phyloP scores from a whole-genome alignment of 1,140 invertebrate species.

The Oreohelix idahoensis region DNA sequence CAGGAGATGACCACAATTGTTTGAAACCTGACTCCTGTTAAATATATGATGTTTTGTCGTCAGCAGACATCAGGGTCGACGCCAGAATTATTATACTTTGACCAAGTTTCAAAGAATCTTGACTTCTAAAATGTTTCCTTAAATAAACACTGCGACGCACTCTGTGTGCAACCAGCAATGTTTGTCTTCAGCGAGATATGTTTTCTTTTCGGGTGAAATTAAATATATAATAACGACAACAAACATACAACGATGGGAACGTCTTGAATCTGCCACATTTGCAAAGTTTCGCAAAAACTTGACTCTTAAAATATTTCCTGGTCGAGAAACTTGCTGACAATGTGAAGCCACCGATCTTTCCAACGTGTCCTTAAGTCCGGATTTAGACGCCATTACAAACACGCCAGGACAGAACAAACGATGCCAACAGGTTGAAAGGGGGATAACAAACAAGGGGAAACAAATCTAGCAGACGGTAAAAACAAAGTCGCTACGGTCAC shows the following conservation, averaged over 20 bases:
- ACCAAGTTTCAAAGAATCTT: background rate
- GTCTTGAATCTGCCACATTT: background rate
- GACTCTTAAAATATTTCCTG: background rate
- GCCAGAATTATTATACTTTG: too few species aligned
- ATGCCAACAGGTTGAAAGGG: background rate
- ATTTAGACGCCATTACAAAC: constrained; percentile 20
- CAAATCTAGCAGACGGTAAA: background rate
- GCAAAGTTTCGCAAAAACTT: background rate
- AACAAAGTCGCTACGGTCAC: background rate
- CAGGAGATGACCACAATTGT: too few species aligned
- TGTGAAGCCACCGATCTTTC: background rate
- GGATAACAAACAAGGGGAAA: background rate
- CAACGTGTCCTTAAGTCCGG: background rate
- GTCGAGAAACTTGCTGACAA: background rate
- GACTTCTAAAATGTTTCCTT: background rate
- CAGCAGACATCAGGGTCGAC: too few species aligned
- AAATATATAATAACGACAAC: constrained; percentile 1
- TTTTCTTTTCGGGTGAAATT: background rate
- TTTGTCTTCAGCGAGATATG: background rate
- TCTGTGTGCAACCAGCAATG: background rate
- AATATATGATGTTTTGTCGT: too few species aligned
- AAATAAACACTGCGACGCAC: background rate
- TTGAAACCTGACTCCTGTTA: too few species aligned
- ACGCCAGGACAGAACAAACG: background rate
- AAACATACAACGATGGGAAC: background rate